Conservation (phyloP, 2,113 vertebrate genomes). For the Chunga burmeisteri region DNA sequence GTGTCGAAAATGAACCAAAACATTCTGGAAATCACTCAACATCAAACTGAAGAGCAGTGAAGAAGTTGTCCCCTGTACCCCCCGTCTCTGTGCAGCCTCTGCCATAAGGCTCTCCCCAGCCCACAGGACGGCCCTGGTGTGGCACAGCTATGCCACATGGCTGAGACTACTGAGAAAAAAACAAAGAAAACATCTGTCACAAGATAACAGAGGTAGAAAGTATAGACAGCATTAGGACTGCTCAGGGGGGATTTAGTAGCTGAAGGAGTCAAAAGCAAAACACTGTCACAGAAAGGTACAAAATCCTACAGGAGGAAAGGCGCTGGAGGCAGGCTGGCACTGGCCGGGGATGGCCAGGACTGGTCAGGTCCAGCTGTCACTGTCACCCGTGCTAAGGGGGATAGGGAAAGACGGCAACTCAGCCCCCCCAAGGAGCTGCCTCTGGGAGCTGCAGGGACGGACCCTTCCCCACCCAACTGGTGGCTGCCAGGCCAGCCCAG, state of each 20-base stretch:
- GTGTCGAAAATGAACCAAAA: neutral
- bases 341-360: neutral
- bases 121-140: neutral
- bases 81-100: accelerated
- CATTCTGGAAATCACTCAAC: neutral
- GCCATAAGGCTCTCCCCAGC: neutral
- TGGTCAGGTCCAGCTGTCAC: neutral
- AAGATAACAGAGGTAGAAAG: neutral
- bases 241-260: neutral
- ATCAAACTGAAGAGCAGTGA: neutral
- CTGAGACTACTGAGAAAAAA: neutral
- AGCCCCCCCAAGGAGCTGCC: accelerated
- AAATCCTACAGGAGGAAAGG: neutral
- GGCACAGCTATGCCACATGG: neutral
- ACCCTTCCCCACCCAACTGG: neutral
- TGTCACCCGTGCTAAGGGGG: neutral
- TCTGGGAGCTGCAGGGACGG: neutral
- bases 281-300: neutral
- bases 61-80: neutral
- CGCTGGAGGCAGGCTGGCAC: neutral
- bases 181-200: neutral
- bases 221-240: neutral
- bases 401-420: neutral
- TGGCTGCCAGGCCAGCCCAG: neutral
- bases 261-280: neutral